A percentile compares a stretch with the other conserved stretches of the same genome.
phyloP scores from a whole-genome alignment of 1,140 invertebrate species.

The Drosophila takahashii region DNA sequence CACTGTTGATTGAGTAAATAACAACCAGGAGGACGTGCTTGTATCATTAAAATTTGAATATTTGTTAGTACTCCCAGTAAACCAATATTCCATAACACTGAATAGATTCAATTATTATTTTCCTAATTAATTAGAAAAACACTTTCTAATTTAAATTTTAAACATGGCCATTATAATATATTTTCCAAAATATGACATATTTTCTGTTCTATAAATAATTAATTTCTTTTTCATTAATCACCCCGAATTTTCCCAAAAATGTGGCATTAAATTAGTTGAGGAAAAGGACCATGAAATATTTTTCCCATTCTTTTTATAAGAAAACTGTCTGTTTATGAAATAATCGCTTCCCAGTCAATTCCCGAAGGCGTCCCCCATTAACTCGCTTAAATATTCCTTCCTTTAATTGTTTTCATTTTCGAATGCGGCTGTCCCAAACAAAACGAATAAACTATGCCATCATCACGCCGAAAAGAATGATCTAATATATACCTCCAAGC shows the following conservation, averaged over 20 bases:
- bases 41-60: too few relatives aligned
- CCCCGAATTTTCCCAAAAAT: background rate
- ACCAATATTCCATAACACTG: too few relatives aligned
- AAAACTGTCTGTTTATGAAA: background rate
- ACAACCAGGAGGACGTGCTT: background rate
- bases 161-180: too few relatives aligned
- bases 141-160: too few relatives aligned
- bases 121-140: too few relatives aligned
- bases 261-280: background rate
- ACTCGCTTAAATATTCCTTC: conserved; percentile 9
- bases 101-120: too few relatives aligned
- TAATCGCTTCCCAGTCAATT: background rate
- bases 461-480: conserved; percentile 65
- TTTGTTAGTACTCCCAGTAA: background rate
- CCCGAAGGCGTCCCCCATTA: conserved; percentile 1
- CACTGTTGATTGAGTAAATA: conserved; percentile 15
- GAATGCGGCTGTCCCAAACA: conserved; percentile 10
- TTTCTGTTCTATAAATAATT: background rate
- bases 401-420: conserved; percentile 28
- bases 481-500: conserved; percentile 60
- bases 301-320: background rate
- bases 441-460: conserved; percentile 65
- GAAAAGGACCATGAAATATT: background rate
- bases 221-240: background rate
- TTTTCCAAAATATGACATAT: too few relatives aligned